Conservation (phyloP, 2,113 vertebrate genomes). For the Rhea pennata region DNA sequence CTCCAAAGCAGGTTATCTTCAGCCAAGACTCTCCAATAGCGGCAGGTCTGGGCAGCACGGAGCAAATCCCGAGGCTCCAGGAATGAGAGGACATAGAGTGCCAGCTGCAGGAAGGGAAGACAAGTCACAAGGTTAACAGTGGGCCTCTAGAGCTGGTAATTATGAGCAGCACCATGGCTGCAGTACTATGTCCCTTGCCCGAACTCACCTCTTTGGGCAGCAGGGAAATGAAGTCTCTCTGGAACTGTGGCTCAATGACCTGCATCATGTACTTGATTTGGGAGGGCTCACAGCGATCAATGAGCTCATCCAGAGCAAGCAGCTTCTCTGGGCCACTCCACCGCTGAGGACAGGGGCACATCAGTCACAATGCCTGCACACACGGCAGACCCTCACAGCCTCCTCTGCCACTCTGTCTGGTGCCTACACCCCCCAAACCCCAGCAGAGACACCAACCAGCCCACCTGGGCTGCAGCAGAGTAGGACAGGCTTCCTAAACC, state of each 20-base stretch:
- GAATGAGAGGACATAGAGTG: constrained; percentile 53
- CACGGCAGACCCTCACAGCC: background rate
- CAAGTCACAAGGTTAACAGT: fast-evolving
- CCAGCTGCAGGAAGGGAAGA: background rate
- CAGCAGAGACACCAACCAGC: background rate
- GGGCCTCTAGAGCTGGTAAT: fast-evolving
- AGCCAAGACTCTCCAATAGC: constrained; percentile 69
- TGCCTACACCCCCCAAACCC: background rate
- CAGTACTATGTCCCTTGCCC: no score
- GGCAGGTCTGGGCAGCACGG: constrained; percentile 55
- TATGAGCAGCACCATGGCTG: no score
- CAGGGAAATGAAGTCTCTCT: constrained; percentile 75
- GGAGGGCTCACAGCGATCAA: constrained; percentile 68
- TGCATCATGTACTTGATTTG: constrained; percentile 79
- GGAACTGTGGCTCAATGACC: constrained; percentile 76
- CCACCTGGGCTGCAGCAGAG: no score
- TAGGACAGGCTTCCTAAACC: background rate
- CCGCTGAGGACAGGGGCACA: background rate
- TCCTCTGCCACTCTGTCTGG: background rate
- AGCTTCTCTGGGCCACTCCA: constrained; percentile 72
- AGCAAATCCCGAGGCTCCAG: constrained; percentile 69
- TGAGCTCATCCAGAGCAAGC: constrained; percentile 74
- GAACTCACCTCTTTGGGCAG: constrained; percentile 73
- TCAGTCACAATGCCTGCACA: fast-evolving
- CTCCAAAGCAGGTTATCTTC: constrained; percentile 71